Base-by-base conservation (phyloP, 2,888 invertebrate genomes). In the Diploptera punctata region DNA sequence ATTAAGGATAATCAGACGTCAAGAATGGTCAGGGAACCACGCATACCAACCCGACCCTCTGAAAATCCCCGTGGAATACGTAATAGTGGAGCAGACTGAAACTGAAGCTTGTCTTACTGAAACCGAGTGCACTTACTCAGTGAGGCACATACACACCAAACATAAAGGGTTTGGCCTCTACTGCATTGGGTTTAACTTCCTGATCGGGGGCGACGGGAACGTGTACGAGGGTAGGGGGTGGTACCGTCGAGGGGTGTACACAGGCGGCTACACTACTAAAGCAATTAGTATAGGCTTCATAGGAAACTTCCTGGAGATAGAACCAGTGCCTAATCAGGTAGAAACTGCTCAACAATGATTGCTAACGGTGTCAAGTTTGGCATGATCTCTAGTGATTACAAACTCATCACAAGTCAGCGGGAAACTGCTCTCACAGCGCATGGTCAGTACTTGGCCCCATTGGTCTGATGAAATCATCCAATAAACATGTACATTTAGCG, bases 111-210 rank as follows among this genome's bases (percentile, higher is more conserved):
- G 92, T 78, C 76, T 79, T 4, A 83, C 83, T 7, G 85, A 87
- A 83, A 88, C 88, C 77, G 68, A 74, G 9, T 77, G 77, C 54
- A 24, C 71, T 13, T 61, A 47, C 44, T 2, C 69, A 4, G 72
- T 76, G 1, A 86, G 90, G 16, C 80, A 84, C 26, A 88, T 91
- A 65, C 93, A 93, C 81, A 87, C 84, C 26, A 91, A 85, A 78
- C 92, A 94, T 80, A 91, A 61, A 19, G 21, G 44, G 26, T 82
- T 81, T 71, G 81, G 84, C 0, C 91, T 90, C 86, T 85, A 83
- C 73, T 93, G 93, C 79, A 93, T 93, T 26, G 89, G 85, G 0
- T 94, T 92, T 80, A 94, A 92, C 80, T 95, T 93, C 77, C 82
- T 94, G 1, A 87, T 94, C 2, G 94, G 93, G 0, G 93, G 93